Conservation (phyloP, 2,797 vertebrate species). For the Coracias cyanogaster region DNA sequence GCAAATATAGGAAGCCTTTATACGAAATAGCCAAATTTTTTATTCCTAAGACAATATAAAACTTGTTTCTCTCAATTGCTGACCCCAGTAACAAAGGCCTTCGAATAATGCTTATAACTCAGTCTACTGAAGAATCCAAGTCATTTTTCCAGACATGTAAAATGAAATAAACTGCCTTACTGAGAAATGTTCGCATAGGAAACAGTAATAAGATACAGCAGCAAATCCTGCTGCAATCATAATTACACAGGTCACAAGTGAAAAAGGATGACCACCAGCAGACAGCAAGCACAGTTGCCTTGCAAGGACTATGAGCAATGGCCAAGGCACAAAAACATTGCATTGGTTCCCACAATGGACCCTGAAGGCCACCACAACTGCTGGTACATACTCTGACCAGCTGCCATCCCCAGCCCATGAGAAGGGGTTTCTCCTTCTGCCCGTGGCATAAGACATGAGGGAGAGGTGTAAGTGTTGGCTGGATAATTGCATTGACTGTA, state of each 20-base stretch:
- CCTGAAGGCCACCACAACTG: rapidly evolving
- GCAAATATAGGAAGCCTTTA: conserved; percentile 29
- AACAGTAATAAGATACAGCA: neutral
- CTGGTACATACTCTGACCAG: neutral
- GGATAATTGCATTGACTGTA: neutral
- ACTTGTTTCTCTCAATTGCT: neutral
- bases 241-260: neutral
- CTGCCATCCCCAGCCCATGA: neutral
- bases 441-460: rapidly evolving
- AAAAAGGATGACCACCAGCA: neutral
- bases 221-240: neutral
- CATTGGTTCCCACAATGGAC: neutral
- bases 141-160: neutral
- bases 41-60: neutral
- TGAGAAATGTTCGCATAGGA: neutral
- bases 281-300: neutral
- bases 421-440: neutral
- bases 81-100: neutral
- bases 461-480: neutral
- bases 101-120: neutral
- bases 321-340: neutral
- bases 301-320: neutral
- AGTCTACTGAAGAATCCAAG: neutral
- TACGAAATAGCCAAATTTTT: conserved; percentile 22
- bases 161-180: neutral